Evolutionary conservation across 2,888 invertebrate genomes (phyloP).

Genomic region (Lacanobia wlatinum): DNA sequence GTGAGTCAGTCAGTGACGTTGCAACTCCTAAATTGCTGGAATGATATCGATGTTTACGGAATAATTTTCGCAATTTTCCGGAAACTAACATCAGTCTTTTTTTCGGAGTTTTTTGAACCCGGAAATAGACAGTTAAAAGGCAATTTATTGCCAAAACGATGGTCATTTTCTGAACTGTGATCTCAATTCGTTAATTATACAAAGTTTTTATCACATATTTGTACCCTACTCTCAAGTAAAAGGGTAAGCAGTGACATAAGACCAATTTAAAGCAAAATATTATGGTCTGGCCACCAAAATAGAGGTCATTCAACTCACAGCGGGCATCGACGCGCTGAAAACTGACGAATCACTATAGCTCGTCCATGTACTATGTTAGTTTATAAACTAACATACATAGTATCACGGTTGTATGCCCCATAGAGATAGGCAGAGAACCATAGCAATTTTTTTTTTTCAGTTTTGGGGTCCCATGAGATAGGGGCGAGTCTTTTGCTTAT

Average conservation of each 20-base stretch:
- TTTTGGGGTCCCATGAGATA: background rate
- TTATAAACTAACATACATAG: constrained; percentile 1
- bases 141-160: background rate
- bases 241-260: constrained; percentile 22
- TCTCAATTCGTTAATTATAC: background rate
- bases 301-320: constrained; percentile 27
- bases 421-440: background rate
- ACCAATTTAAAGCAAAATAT: constrained; percentile 23
- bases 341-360: constrained; percentile 39
- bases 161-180: background rate
- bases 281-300: constrained; percentile 13
- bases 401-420: background rate
- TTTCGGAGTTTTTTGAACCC: background rate
- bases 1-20: constrained; percentile 14
- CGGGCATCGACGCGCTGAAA: constrained; percentile 36
- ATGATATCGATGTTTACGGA: background rate
- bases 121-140: background rate
- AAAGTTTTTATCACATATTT: background rate
- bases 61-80: background rate
- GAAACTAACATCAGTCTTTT: background rate
- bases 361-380: constrained; percentile 1
- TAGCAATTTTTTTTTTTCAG: too few species aligned
- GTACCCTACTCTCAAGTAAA: background rate
- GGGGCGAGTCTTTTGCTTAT: too few species aligned
- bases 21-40: background rate